phyloP scores from a whole-genome alignment of 2,113 vertebrate species.

The Mobula birostris region DNA sequence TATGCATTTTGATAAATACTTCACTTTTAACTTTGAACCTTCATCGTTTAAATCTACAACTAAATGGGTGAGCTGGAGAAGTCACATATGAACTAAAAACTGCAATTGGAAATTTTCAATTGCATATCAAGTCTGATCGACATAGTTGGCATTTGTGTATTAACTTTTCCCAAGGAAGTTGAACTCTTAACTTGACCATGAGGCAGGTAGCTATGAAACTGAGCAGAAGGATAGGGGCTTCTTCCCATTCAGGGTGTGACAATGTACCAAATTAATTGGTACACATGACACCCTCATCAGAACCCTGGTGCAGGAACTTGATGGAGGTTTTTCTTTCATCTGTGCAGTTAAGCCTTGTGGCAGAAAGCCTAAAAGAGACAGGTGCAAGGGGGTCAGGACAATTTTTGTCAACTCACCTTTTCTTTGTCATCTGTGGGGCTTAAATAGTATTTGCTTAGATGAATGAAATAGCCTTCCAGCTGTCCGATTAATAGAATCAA shows the following conservation, averaged over 20 bases:
- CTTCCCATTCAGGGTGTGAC: neutral
- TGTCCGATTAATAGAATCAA: constrained; percentile 84
- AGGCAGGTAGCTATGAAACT: no score
- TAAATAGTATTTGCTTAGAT: constrained; percentile 71
- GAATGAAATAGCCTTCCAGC: constrained; percentile 80
- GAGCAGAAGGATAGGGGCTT: neutral
- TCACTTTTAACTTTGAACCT: neutral
- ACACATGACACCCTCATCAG: neutral
- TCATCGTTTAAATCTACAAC: neutral
- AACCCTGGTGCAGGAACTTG: neutral
- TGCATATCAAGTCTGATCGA: neutral
- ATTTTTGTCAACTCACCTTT: constrained; percentile 61
- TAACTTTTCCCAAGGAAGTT: neutral
- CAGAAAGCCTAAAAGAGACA: neutral
- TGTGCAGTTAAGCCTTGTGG: neutral
- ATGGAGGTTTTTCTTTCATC: neutral
- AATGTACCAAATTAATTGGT: neutral
- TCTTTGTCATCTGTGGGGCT: constrained; percentile 62
- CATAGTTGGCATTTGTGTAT: no score
- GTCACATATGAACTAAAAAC: neutral
- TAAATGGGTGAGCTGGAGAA: no score
- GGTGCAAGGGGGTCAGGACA: no score
- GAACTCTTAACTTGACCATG: neutral
- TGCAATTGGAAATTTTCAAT: neutral
- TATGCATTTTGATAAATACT: no score